These are phyloP conservation scores for Actenoides lindsayi DNA, from an alignment of 2,113 vertebrate genomes.

Conservation along the genomic window DNA sequence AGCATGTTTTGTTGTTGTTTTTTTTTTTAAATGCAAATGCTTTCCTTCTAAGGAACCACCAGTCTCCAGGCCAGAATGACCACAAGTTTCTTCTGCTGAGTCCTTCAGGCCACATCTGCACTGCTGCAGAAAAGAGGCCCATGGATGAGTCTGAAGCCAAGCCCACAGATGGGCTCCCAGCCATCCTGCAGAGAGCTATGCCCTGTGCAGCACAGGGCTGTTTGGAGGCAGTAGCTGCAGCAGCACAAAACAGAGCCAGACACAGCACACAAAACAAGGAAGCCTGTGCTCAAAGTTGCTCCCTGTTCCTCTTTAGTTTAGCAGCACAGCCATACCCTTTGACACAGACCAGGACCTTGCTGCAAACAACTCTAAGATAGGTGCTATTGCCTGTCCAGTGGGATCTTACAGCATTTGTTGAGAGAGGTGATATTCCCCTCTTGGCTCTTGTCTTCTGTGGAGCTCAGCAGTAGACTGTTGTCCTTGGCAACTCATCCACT, in stretches of 20 bases:
- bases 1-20: background rate
- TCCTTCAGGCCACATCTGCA: background rate
- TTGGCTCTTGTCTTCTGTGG: background rate
- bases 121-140: background rate
- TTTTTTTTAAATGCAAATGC: background rate
- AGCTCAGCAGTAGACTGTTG: background rate
- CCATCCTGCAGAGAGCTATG: background rate
- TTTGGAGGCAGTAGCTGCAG: background rate
- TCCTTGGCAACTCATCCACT: background rate
- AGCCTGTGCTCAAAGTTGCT: background rate
- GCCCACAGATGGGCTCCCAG: background rate
- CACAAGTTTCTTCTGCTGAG: background rate
- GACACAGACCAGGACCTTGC: background rate
- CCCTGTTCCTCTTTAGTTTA: background rate
- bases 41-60: background rate
- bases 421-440: background rate
- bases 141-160: background rate
- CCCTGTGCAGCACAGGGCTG: background rate
- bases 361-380: background rate
- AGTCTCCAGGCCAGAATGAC: background rate
- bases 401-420: background rate
- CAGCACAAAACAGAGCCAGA: background rate
- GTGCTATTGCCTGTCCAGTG: fast-evolving
- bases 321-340: background rate
- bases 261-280: background rate